phyloP scores from a whole-genome alignment of 2,888 invertebrate species.

The Drepanosiphum platanoidis region DNA sequence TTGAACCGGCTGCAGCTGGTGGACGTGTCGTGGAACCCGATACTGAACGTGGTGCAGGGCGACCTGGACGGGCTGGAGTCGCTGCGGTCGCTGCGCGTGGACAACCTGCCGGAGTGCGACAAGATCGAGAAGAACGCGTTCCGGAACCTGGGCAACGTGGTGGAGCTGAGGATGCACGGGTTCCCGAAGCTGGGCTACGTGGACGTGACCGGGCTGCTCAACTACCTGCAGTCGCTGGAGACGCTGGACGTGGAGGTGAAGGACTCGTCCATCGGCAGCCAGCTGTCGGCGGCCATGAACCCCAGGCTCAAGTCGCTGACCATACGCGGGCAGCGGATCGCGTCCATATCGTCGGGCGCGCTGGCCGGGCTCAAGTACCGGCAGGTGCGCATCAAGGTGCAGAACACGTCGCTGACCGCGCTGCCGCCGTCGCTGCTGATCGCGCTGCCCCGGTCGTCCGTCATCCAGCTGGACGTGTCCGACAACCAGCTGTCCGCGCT shows the following conservation, averaged over 20 bases:
- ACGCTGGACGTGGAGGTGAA: constrained; percentile 86
- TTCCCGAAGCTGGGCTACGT: constrained; percentile 84
- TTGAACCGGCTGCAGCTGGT: constrained; percentile 77
- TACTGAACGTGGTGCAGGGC: constrained; percentile 78
- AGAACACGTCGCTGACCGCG: constrained; percentile 81
- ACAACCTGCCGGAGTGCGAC: constrained; percentile 77
- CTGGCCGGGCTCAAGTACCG: constrained; percentile 83
- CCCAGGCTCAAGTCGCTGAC: constrained; percentile 80
- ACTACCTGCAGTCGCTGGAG: constrained; percentile 78
- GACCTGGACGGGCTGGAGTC: constrained; percentile 79
- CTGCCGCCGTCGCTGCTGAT: constrained; percentile 86
- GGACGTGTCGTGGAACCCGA: constrained; percentile 87
- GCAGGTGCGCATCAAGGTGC: constrained; percentile 77
- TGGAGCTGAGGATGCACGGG: constrained; percentile 77
- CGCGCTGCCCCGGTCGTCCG: constrained; percentile 86
- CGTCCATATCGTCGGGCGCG: constrained; percentile 83
- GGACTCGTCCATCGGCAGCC: constrained; percentile 81
- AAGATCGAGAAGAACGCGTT: constrained; percentile 87
- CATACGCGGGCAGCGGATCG: constrained; percentile 78
- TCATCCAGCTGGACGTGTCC: constrained; percentile 79
- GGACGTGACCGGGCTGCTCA: constrained; percentile 86
- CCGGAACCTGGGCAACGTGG: constrained; percentile 76
- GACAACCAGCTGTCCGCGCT: constrained; percentile 82
- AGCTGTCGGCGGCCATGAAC: constrained; percentile 81
- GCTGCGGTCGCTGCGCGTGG: constrained; percentile 69